Evolutionary conservation across 2,888 invertebrate species (phyloP).

Genomic region (Ephialtes manifestator): DNA sequence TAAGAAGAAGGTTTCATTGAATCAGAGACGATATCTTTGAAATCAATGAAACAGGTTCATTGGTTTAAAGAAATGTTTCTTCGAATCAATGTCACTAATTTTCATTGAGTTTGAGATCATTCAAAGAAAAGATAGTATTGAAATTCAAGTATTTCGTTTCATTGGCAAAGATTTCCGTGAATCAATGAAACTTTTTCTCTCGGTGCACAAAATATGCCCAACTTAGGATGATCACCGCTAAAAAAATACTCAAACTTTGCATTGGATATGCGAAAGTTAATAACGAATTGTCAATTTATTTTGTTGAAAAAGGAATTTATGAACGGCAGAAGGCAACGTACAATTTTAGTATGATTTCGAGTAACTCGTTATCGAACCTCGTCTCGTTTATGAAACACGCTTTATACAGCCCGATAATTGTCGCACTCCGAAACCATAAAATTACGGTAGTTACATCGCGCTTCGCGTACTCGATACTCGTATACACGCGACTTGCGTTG

Average conservation of each 20-base stretch:
- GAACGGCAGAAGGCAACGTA: neutral
- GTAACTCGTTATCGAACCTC: constrained; percentile 8
- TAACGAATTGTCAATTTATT: neutral
- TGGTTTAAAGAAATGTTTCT: too few relatives aligned
- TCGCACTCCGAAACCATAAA: constrained; percentile 20
- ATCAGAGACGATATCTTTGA: too few relatives aligned
- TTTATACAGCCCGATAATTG: constrained; percentile 24
- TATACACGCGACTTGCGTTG: constrained; percentile 27
- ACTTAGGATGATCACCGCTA: neutral
- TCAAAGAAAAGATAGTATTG: too few relatives aligned
- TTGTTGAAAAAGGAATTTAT: neutral
- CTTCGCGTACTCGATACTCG: neutral
- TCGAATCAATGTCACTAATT: too few relatives aligned
- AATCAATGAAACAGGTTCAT: too few relatives aligned
- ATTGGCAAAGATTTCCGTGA: too few relatives aligned
- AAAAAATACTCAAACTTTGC: neutral
- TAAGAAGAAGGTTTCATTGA: too few relatives aligned
- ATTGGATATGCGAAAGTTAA: neutral
- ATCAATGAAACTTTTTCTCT: too few relatives aligned
- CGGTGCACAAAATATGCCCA: too few relatives aligned
- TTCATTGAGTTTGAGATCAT: too few relatives aligned
- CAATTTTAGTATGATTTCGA: neutral
- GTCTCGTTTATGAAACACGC: neutral
- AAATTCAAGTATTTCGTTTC: too few relatives aligned
- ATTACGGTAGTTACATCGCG: constrained; percentile 28